Evolutionary conservation across 2,797 vertebrate genomes (phyloP).

Genomic region (Synaphobranchus kaupii): DNA sequence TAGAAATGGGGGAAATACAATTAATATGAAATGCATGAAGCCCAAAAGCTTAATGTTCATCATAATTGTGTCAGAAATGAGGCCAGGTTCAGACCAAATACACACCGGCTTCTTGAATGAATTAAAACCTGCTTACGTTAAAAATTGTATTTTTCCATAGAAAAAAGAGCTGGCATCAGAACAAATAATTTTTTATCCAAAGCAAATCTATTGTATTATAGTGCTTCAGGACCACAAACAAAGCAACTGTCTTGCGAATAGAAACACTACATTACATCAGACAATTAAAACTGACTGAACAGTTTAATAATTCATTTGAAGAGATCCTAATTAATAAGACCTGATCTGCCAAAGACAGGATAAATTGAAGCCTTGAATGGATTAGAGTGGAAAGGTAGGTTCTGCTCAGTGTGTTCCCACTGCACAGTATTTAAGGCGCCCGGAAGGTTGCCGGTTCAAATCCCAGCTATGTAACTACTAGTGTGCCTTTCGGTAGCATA

Average conservation of each 20-base stretch:
- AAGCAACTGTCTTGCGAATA: constrained; percentile 51
- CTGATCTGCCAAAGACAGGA: not conserved
- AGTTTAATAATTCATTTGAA: constrained; percentile 62
- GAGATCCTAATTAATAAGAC: not conserved
- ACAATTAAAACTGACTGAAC: constrained; percentile 39
- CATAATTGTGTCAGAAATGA: constrained; percentile 58
- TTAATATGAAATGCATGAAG: not conserved
- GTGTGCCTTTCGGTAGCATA: not conserved
- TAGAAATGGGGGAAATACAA: constrained; percentile 60
- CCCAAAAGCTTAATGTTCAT: constrained; percentile 49
- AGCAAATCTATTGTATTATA: constrained; percentile 61
- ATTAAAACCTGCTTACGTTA: constrained; percentile 71
- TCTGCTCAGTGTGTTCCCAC: not conserved
- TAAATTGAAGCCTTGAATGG: not conserved
- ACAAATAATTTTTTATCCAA: constrained; percentile 64
- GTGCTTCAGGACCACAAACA: not conserved
- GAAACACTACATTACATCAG: constrained; percentile 69
- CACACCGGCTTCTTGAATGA: constrained; percentile 66
- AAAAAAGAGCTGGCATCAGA: constrained; percentile 58
- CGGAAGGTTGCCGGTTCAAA: not conserved
- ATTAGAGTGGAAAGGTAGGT: not conserved
- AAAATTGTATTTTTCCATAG: constrained; percentile 42
- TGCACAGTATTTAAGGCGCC: not conserved
- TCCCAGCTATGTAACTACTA: not conserved
- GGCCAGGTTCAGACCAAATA: constrained; percentile 56